phyloP scores from a whole-genome alignment of 2,113 vertebrate genomes.

The Eptesicus fuscus region DNA sequence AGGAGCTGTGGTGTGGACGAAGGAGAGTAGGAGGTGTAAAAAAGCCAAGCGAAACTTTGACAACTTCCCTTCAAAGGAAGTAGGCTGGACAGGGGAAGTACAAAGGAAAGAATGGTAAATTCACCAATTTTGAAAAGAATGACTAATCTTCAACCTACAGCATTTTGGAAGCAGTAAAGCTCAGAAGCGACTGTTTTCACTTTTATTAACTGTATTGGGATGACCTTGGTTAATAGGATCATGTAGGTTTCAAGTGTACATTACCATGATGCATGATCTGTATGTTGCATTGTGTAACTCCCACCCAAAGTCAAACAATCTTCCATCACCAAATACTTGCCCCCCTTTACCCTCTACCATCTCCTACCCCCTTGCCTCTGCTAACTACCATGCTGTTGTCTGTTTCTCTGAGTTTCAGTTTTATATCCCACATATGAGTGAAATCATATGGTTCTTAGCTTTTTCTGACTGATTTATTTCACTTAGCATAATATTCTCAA shows the following conservation, averaged over 20 bases:
- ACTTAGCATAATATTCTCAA: neutral
- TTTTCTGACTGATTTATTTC: neutral
- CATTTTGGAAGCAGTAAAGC: neutral
- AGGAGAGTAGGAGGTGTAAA: slow-evolving; percentile 11
- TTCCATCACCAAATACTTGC: neutral
- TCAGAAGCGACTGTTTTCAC: neutral
- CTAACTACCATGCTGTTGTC: neutral
- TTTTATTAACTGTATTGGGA: neutral
- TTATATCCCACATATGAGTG: neutral
- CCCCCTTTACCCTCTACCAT: neutral
- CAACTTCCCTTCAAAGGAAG: slow-evolving; percentile 48
- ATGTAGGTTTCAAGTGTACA: neutral
- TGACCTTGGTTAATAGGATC: neutral
- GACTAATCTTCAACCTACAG: neutral
- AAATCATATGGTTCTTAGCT: neutral
- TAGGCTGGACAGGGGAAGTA: neutral
- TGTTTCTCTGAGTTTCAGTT: neutral
- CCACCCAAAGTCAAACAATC: neutral
- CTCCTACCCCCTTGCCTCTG: neutral
- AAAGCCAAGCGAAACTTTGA: slow-evolving; percentile 26
- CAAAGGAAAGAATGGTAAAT: slow-evolving; percentile 1
- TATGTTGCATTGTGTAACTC: neutral
- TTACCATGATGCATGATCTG: neutral
- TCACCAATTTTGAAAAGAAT: neutral
- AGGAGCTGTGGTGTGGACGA: neutral